phyloP scores from a whole-genome alignment of 2,113 vertebrate genomes.

The Phylloscopus whistleri region DNA sequence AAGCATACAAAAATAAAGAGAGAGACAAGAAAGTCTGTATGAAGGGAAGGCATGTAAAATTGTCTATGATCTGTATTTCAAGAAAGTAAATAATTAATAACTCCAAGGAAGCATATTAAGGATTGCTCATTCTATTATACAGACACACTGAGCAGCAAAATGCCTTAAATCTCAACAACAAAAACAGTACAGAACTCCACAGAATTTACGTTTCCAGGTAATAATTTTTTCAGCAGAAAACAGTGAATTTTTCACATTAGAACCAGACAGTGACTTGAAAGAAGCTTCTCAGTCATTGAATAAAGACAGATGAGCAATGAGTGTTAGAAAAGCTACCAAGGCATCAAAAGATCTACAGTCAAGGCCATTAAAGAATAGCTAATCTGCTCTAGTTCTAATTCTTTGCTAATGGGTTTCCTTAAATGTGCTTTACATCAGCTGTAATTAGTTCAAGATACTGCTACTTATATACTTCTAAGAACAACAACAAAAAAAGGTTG shows the following conservation, averaged over 20 bases:
- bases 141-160: conserved; percentile 27
- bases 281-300: conserved; percentile 39
- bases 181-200: not conserved
- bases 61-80: conserved; percentile 45
- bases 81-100: conserved; percentile 65
- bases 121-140: conserved; percentile 24
- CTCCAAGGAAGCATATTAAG: conserved; percentile 41
- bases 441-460: conserved; percentile 63
- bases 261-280: conserved; percentile 11
- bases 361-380: conserved; percentile 60
- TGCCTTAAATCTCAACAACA: conserved; percentile 40
- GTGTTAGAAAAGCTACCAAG: conserved; percentile 58
- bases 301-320: conserved; percentile 55
- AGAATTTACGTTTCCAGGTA: conserved; percentile 41
- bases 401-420: conserved; percentile 64
- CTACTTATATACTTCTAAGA: conserved; percentile 35
- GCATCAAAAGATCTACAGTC: conserved; percentile 52
- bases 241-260: conserved; percentile 8
- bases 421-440: conserved; percentile 53
- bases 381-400: conserved; percentile 66
- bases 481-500: not conserved
- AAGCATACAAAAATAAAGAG: conserved; percentile 38
- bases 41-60: conserved; percentile 45
- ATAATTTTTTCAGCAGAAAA: conserved; percentile 29
- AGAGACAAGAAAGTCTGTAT: conserved; percentile 27